Conservation (phyloP, 1,140 invertebrate genomes). For the Pemphigus obesinymphae region DNA sequence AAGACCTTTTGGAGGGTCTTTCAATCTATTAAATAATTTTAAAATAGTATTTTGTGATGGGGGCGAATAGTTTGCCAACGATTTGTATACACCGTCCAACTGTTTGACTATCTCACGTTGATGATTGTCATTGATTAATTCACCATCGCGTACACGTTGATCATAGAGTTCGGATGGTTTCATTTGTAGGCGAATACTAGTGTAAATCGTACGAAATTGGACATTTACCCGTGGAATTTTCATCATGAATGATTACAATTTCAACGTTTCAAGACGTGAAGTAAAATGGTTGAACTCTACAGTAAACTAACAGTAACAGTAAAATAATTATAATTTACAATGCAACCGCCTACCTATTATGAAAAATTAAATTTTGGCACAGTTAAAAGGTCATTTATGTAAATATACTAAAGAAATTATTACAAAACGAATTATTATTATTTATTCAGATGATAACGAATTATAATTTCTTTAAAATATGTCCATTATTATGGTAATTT, state of each 20-base stretch:
- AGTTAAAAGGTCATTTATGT: background rate
- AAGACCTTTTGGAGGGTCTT: constrained; percentile 64
- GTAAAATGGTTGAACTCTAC: background rate
- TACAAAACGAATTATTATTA: background rate
- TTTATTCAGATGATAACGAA: too few species aligned
- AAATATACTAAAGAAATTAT: background rate
- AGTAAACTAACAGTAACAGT: too few species aligned
- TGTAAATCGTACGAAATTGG: background rate
- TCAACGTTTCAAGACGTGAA: background rate
- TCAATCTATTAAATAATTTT: constrained; percentile 53
- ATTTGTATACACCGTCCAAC: constrained; percentile 65
- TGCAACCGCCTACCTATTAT: background rate
- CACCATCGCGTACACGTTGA: constrained; percentile 58
- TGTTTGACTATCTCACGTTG: constrained; percentile 64
- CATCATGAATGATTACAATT: background rate
- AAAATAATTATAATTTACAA: background rate
- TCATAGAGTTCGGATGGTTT: constrained; percentile 38
- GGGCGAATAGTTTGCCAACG: constrained; percentile 61
- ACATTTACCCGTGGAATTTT: background rate
- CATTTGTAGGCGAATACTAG: background rate
- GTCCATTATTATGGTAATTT: too few species aligned
- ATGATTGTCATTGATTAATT: constrained; percentile 63
- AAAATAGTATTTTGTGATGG: constrained; percentile 51
- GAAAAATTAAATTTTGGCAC: background rate
- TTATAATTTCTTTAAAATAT: too few species aligned